Base-by-base conservation (phyloP, 2,797 vertebrate genomes). In the Emydoidea blandingii region DNA sequence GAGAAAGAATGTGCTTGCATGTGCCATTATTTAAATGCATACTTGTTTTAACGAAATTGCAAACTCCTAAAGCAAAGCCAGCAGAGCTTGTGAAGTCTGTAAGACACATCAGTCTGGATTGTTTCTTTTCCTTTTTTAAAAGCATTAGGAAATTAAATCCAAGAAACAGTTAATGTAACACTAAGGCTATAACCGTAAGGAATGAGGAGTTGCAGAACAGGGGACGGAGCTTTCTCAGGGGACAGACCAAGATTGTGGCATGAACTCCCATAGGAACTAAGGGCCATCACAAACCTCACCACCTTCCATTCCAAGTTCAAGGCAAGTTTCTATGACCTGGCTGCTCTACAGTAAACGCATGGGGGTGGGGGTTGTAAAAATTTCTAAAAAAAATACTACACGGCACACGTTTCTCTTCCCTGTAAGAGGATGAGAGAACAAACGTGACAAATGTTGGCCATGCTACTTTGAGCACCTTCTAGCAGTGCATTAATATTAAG, bases 341-440 rank as follows among this genome's bases (percentile, higher is more conserved):
- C 19, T 79, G 79, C 44, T 78, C 27, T 83, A 57, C 23, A 3
- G 68, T 34, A 91, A 91, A 37, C 7, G 34, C 6, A 16, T 8
- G 10, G 8, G 2, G 27, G 2, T 15, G 1, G 21, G 7, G 19
- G 15, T 79, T 72, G 78, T 87, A 92, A 87, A 57, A 34, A 15
- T 74, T 62, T n/a, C 47, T 52, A 34, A 62, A 62, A 56, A 29
- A 27, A 74, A 74, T 5, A 19, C 12, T 41, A 41, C 12, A 15
- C 3, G 37, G 85, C 53, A 81, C 86, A 31, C 10, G 10, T 74
- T 83, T 52, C 3, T 82, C 65, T 19, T 59, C 86, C 49, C 12
- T 74, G 54, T 54, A 65, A 92, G 83, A 68, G 47, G 57, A 14
- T 49, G 50, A 86, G 4, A 37, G 34, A 96, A 59, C 59, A 81